These are phyloP conservation scores for Megaceryle maxima DNA, from an alignment of 2,113 vertebrate genomes.

Conservation along the genomic window DNA sequence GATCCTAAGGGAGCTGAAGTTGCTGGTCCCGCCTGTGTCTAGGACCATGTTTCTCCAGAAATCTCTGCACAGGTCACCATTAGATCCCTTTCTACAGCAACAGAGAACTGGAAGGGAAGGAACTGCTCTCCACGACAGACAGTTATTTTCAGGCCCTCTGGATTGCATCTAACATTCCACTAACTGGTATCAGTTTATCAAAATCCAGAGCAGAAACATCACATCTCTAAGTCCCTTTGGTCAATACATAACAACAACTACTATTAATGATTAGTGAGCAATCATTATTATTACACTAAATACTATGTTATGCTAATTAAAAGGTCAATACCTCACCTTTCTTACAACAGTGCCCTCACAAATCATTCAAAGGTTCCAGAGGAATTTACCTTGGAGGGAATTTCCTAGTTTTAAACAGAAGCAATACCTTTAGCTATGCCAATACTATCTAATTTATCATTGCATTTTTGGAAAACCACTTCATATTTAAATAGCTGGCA, in stretches of 20 bases:
- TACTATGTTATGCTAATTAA: neutral
- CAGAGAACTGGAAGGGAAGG: neutral
- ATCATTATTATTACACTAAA: neutral
- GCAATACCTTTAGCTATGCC: neutral
- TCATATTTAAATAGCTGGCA: neutral
- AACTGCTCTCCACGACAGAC: neutral
- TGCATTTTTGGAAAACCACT: neutral
- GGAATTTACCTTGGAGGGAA: neutral
- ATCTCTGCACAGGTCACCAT: neutral
- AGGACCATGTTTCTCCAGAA: neutral
- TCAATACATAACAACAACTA: neutral
- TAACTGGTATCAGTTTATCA: neutral
- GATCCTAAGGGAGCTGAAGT: neutral
- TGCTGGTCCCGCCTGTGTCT: neutral
- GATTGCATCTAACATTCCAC: neutral
- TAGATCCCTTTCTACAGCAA: neutral
- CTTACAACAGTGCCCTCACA: neutral
- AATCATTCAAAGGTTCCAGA: neutral
- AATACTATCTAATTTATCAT: neutral
- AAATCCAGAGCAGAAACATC: neutral
- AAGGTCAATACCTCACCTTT: neutral
- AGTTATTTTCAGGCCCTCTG: neutral
- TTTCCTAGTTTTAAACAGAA: conserved; percentile 11
- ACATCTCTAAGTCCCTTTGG: neutral
- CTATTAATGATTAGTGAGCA: neutral